Evolutionary conservation across 2,113 vertebrate genomes (phyloP).

Genomic region (Gracilinanus agilis): DNA sequence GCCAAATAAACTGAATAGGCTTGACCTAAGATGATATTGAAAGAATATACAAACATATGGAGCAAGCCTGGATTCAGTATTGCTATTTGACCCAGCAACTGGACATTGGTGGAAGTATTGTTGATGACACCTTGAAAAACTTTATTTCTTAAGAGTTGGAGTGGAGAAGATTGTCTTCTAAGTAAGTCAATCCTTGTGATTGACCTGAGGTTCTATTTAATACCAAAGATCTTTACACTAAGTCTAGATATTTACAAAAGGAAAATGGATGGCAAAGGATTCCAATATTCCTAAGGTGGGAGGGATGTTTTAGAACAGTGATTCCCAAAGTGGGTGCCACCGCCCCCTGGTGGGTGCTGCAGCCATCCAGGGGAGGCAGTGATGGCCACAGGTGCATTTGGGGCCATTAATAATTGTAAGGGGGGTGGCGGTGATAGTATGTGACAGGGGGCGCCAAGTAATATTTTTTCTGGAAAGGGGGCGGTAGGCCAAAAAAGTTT

Average conservation of each 20-base stretch:
- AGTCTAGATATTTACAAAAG: background rate
- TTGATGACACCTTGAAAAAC: slow-evolving; percentile 9
- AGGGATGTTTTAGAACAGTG: background rate
- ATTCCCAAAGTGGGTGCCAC: too few species aligned
- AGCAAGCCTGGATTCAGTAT: background rate
- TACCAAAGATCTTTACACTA: slow-evolving; percentile 22
- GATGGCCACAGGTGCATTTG: too few species aligned
- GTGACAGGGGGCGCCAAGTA: too few species aligned
- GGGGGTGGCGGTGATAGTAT: too few species aligned
- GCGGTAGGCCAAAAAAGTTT: too few species aligned
- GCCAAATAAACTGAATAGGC: background rate
- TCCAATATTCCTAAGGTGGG: background rate
- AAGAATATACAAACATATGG: background rate
- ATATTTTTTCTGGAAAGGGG: too few species aligned
- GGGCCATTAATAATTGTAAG: too few species aligned
- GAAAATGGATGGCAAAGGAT: background rate
- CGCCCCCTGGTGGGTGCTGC: too few species aligned
- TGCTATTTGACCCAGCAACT: slow-evolving; percentile 7
- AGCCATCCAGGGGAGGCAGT: too few species aligned
- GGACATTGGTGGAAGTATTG: slow-evolving; percentile 21
- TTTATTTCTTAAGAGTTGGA: slow-evolving; percentile 53
- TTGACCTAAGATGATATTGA: background rate
- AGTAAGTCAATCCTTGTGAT: slow-evolving; percentile 16
- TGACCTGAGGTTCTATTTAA: background rate
- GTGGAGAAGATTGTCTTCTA: background rate